Percentiles rank a stretch among this genome's conserved stretches.
phyloP scores from a whole-genome alignment of 2,888 invertebrate species.

The Acronicta aceris region DNA sequence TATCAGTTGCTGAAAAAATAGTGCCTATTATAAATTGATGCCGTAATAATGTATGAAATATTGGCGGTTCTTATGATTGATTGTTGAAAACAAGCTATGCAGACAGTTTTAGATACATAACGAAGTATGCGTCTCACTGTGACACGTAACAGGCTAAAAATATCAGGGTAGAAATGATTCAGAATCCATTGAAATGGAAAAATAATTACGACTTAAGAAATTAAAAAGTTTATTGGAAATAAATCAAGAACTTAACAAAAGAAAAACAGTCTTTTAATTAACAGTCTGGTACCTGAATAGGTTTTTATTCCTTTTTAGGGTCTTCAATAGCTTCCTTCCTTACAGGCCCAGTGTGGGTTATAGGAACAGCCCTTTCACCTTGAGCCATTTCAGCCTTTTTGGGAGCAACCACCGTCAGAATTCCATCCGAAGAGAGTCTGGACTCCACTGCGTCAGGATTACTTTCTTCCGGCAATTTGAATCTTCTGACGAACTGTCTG shows the following conservation, averaged over 20 bases:
- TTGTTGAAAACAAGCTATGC: constrained; percentile 2
- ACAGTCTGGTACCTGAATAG: constrained; percentile 10
- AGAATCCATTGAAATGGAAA: not conserved
- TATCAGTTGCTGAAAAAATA: too few relatives aligned
- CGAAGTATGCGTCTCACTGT: constrained; percentile 7
- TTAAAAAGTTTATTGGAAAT: constrained; percentile 5
- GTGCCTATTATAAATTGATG: too few relatives aligned
- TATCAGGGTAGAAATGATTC: constrained; percentile 7
- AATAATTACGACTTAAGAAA: not conserved
- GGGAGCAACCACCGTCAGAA: constrained; percentile 92
- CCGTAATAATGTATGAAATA: too few relatives aligned
- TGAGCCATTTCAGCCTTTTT: constrained; percentile 66
- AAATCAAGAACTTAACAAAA: constrained; percentile 29
- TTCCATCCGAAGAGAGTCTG: constrained; percentile 93
- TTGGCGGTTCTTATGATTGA: too few relatives aligned
- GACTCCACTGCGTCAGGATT: constrained; percentile 92
- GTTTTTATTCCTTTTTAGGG: constrained; percentile 35
- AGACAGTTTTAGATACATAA: constrained; percentile 14
- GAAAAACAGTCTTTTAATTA: constrained; percentile 39
- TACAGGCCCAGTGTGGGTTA: constrained; percentile 89
- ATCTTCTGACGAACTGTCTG: constrained; percentile 92
- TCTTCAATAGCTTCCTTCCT: constrained; percentile 71
- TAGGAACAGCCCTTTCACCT: constrained; percentile 88
- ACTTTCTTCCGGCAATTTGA: constrained; percentile 92
- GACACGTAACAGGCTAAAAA: constrained; percentile 17